Conservation (phyloP, 2,113 vertebrate species). For the Semicossyphus pulcher region DNA sequence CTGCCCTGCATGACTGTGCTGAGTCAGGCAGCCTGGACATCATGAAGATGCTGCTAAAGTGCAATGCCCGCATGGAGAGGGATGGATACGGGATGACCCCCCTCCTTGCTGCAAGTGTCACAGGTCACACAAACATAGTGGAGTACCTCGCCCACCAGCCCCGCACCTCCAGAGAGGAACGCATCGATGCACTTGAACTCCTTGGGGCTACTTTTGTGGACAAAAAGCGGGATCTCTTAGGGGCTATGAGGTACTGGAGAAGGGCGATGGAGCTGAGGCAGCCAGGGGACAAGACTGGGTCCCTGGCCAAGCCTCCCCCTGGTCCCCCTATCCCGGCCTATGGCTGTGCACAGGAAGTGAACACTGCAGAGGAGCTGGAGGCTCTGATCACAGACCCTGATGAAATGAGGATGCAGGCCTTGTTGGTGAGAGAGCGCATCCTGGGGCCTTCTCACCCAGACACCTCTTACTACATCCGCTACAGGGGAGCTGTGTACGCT, state of each 20-base stretch:
- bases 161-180: slow-evolving; percentile 84
- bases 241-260: slow-evolving; percentile 93
- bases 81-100: slow-evolving; percentile 98
- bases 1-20: slow-evolving; percentile 93
- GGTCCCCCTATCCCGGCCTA: slow-evolving; percentile 90
- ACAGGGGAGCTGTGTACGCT: slow-evolving; percentile 93
- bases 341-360: slow-evolving; percentile 90
- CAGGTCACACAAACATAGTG: slow-evolving; percentile 95
- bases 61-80: slow-evolving; percentile 91
- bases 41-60: slow-evolving; percentile 92
- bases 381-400: slow-evolving; percentile 93
- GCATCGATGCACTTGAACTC: slow-evolving; percentile 90
- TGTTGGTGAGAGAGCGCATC: slow-evolving; percentile 93
- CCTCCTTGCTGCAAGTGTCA: slow-evolving; percentile 92
- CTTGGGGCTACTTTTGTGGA: slow-evolving; percentile 95
- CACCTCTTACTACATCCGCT: slow-evolving; percentile 97
- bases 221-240: slow-evolving; percentile 93
- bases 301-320: slow-evolving; percentile 87
- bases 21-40: slow-evolving; percentile 97
- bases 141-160: slow-evolving; percentile 91
- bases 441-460: slow-evolving; percentile 95
- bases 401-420: slow-evolving; percentile 95
- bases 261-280: slow-evolving; percentile 93
- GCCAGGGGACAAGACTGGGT: slow-evolving; percentile 74
- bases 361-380: slow-evolving; percentile 89